A percentile compares a stretch with the other conserved stretches of the same genome.
Conservation (phyloP, 2,888 invertebrate genomes). For the Dromius quadrimaculatus region DNA sequence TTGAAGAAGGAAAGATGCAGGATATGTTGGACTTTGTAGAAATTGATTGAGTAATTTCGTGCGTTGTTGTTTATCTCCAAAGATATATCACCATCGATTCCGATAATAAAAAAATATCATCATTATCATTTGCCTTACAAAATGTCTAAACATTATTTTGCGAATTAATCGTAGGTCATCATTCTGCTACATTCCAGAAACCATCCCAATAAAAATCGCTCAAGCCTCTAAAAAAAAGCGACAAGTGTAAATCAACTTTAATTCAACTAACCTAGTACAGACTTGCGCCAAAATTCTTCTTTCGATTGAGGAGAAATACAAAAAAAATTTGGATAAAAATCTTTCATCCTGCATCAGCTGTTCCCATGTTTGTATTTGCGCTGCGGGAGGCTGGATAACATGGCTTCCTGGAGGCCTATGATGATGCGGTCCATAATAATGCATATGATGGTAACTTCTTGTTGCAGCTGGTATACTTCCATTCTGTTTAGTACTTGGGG, state of each 20-base stretch:
- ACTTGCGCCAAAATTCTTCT: slow-evolving; percentile 83
- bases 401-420: slow-evolving; percentile 61
- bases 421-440: slow-evolving; percentile 61
- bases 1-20: no score
- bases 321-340: slow-evolving; percentile 87
- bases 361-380: slow-evolving; percentile 75
- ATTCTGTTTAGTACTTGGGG: slow-evolving; percentile 55
- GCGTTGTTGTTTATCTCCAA: no score
- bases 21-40: no score
- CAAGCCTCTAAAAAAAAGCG: slow-evolving; percentile 42
- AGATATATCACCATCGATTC: no score
- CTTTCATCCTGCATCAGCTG: slow-evolving; percentile 86
- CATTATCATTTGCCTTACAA: no score
- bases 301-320: slow-evolving; percentile 80
- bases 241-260: slow-evolving; percentile 27
- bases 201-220: no score
- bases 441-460: slow-evolving; percentile 10
- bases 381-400: slow-evolving; percentile 65
- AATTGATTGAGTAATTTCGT: no score
- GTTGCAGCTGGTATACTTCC: slow-evolving; percentile 58
- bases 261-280: slow-evolving; percentile 59
- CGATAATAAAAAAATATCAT: no score
- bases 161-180: no score
- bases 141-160: no score
- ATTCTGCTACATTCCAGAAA: no score